Base-by-base conservation (phyloP, 2,888 invertebrate genomes). In the Epicampocera succincta region DNA sequence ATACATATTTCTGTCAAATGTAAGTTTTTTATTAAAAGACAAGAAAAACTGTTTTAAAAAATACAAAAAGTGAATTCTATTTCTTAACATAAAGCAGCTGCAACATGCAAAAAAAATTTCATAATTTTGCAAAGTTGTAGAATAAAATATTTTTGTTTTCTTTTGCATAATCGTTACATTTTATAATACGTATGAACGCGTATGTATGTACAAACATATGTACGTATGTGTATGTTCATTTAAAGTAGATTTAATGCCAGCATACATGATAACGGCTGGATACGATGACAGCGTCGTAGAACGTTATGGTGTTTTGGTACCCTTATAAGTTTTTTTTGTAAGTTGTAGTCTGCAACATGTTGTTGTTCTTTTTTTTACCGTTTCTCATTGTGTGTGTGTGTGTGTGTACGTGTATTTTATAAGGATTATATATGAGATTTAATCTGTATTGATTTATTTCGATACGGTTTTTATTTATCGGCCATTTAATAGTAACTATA, bases 381-480 rank as follows among this genome's bases (percentile, higher is more conserved):
- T 58, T 5, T 19, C 3, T 21, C 11, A 15, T n/a, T 42, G 21
- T 60, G 13, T 9, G 13, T 19, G 33, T 33, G n/a, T 72, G 25
- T 48, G 38, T 11, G 21, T 42, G 13, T 48, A 40, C 38, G 25
- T 54, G 38, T 42, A 46, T 60, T 61, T 68, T 29, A 19, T 69
- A 73, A 74, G 78, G 72, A 80, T 84, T 81, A 81, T 83, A 81
- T 85, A 85, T 86, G 84, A 87, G 89, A 88, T 89, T 87, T 89
- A 89, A 88, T 88, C 89, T 88, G 85, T 89, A 88, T 88, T 88
- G 88, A 88, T 88, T 88, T 88, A 88, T 88, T 88, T 87, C 87
- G 87, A 88, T 87, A 82, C 85, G 87, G 85, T 87, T 88, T 87
- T 87, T 87, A 88, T 88, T 83, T 84, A 84, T 84, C 78, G 74